Evolutionary conservation across 2,888 invertebrate species (phyloP), one percentile per base, ranked within the genome.

Genomic region (Smittia aterrima): DNA sequence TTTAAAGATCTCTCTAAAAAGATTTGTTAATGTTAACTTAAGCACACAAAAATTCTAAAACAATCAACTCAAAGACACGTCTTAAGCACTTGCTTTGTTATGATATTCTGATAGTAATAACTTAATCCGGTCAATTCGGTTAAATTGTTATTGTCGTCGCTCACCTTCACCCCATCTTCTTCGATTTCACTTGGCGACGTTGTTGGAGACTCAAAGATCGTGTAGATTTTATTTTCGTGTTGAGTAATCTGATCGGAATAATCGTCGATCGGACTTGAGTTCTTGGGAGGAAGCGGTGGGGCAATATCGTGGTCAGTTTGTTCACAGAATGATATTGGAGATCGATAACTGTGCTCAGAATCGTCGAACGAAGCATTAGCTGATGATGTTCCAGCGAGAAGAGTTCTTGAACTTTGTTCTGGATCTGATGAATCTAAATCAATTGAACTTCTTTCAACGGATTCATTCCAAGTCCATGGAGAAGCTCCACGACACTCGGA

Each of bases 401-500:
- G 75, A 18, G 75, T 75, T 20, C 20, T 13, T 6, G 76, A 76
- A 32, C 81, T 77, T 72, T 76, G 75, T 38, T 76, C 77, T 7
- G 76, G 75, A 24, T 76, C 82, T 0, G 81, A 80, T 77, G 82
- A 82, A 27, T 79, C 79, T 27, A 79, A 77, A 74, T 82, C 82
- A 41, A 81, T 80, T 24, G 82, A 82, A 75, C 83, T 84, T 77
- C 85, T 85, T 25, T 85, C 87, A 76, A 83, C 82, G 75, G 72
- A 54, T 16, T 81, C 81, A 20, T 86, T 85, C 84, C 87, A 87
- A 22, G 20, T 22, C 80, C 86, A 87, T 22, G 87, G 86, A 0
- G 85, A 83, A 74, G 85, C 85, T 53, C 85, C 84, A 75, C 88
- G 88, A 77, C 87, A 88, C 79, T 88, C 88, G 0, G 89, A 89